Conservation (phyloP, 2,113 vertebrate genomes). For the Hippocampus mohnikei region DNA sequence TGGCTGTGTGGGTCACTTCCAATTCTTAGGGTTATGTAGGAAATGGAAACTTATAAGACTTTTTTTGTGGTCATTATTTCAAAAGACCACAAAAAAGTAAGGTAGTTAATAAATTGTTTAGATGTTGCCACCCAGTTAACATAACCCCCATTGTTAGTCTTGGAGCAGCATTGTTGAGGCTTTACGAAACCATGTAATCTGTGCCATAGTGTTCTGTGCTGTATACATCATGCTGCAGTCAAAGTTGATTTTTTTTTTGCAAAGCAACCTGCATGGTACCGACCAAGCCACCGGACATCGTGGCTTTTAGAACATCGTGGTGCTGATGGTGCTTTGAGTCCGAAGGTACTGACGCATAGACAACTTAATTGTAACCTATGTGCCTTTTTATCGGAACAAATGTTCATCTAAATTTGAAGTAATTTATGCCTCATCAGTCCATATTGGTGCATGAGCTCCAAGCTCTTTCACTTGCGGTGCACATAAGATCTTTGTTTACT, state of each 20-base stretch:
- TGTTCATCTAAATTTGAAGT: slow-evolving; percentile 25
- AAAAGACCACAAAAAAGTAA: neutral
- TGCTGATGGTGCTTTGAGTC: neutral
- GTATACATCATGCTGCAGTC: neutral
- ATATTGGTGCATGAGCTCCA: slow-evolving; percentile 31
- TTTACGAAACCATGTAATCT: neutral
- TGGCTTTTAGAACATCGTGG: neutral
- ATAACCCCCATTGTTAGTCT: neutral
- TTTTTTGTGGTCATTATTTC: neutral
- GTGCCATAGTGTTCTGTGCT: neutral
- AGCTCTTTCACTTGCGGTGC: slow-evolving; percentile 41
- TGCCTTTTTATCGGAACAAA: slow-evolving; percentile 49
- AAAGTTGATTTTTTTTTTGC: neutral
- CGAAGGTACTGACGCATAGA: slow-evolving; percentile 4
- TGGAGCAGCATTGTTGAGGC: neutral
- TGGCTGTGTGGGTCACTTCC: neutral
- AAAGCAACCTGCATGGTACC: neutral
- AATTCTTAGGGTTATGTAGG: neutral
- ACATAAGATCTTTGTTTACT: slow-evolving; percentile 23
- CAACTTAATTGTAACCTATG: slow-evolving; percentile 35
- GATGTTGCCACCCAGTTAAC: neutral
- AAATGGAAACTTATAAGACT: neutral
- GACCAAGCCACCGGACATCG: neutral
- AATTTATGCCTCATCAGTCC: slow-evolving; percentile 22
- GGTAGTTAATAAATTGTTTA: neutral